Conservation (phyloP, 2,888 invertebrate species). For the Mesoligia furuncula region DNA sequence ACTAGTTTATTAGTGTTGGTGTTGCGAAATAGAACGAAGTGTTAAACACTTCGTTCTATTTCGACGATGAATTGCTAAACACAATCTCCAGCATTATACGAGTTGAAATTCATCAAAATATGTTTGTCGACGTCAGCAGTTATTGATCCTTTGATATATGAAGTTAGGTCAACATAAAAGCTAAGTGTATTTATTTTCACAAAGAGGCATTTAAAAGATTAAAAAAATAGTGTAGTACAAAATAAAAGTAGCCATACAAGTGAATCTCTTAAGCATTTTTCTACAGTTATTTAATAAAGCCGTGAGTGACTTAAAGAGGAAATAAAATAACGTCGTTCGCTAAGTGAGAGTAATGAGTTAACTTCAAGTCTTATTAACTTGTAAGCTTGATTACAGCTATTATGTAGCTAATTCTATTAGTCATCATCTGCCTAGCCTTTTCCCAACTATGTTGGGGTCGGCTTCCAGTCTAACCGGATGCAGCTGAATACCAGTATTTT, state of each 20-base stretch:
- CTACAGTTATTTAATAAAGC: constrained; percentile 52
- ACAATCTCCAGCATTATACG: not conserved
- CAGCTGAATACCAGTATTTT: too few species aligned
- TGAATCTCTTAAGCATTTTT: constrained; percentile 32
- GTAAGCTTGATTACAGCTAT: constrained; percentile 52
- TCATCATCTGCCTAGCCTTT: too few species aligned
- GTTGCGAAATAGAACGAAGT: not conserved
- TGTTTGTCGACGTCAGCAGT: not conserved
- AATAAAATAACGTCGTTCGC: constrained; percentile 46
- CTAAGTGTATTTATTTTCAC: not conserved
- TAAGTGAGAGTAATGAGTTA: constrained; percentile 55
- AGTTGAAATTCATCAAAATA: not conserved
- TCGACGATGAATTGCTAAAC: not conserved
- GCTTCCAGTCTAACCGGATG: too few species aligned
- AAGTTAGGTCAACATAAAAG: not conserved
- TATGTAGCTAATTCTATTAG: constrained; percentile 35
- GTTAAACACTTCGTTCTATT: not conserved
- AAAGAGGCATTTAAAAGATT: not conserved
- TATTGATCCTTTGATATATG: not conserved
- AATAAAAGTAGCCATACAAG: constrained; percentile 29
- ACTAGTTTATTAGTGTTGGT: not conserved
- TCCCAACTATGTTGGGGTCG: too few species aligned
- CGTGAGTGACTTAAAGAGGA: constrained; percentile 38
- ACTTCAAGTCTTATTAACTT: constrained; percentile 46
- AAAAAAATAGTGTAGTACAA: not conserved